Evolutionary conservation across 1,140 invertebrate species (phyloP), one percentile per base, ranked within the genome.

Genomic region (Platorchestia sp.): DNA sequence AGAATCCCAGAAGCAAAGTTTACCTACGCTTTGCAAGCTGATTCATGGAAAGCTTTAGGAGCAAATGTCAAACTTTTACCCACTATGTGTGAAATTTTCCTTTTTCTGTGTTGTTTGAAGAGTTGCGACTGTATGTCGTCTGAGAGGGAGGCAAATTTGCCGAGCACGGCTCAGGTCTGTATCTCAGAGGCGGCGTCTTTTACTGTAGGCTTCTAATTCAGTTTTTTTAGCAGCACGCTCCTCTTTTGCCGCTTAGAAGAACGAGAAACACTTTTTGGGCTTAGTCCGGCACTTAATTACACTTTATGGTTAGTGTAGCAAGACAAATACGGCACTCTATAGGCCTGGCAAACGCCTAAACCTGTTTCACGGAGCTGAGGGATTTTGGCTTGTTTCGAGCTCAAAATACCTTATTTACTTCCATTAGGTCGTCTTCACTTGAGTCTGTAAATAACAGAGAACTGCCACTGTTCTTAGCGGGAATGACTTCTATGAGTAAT

Each of bases 301-400:
- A 93, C 91, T 93, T 93, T 93, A 93, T 93, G 91, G 91, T 93
- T 45, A 93, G 91, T 14, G 91, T 47, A n/a, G 43, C 43, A 40
- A 93, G 91, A 93, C 91, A 93, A 93, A 93, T 93, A 93, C 45
- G 27, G 45, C 36, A 40, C 91, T 93, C 91, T 45, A 93, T 93
- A 44, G 91, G 43, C 45, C 40, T 10, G 43, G 40, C 43, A 10
- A 93, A 93, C 91, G 91, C 43, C 40, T 93, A 47, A 19, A 93
- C 91, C 44, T 47, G 91, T 93, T 93, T 44, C 40, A n/a, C 87
- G 27, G 14, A 89, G 43, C n/a, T 89, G 43, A 89, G 87, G 43
- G 41, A 75, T 75, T 75, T 75, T 75, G 10, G 27, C 59, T 75
- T 36, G 59, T 1, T 75, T 75, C 59, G 59, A 75, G 59, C 59